These are phyloP conservation scores for Hemicentrotus pulcherrimus DNA, from an alignment of 35 echinoderm and acorn worm genomes.

Conservation along the genomic window DNA sequence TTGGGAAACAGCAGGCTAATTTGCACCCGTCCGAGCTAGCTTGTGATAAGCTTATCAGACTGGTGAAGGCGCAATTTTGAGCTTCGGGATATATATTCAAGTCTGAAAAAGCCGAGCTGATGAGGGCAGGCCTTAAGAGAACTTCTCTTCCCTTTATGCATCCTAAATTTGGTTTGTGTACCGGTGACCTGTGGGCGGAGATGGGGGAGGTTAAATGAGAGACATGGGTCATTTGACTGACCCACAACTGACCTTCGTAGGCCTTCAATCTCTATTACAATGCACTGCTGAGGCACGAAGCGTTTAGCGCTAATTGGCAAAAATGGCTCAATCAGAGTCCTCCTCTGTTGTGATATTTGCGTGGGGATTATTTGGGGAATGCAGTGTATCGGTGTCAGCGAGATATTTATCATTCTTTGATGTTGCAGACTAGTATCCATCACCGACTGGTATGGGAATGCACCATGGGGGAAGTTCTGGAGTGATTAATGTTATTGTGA, in stretches of 20 bases:
- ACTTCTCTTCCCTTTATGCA: background rate
- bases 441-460: background rate
- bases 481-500: background rate
- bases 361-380: background rate
- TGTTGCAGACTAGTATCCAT: background rate
- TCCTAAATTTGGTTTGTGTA: background rate
- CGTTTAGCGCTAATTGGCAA: constrained; percentile 18
- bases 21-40: no score
- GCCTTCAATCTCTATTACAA: background rate
- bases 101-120: no score
- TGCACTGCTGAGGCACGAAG: background rate
- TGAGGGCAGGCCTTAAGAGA: background rate
- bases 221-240: constrained; percentile 21
- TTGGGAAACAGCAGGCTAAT: no score
- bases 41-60: no score
- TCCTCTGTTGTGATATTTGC: constrained; percentile 22
- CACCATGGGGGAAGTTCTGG: background rate
- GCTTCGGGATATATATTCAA: no score
- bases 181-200: background rate
- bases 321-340: background rate
- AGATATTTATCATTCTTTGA: constrained; percentile 4
- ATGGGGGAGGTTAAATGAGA: background rate
- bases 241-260: constrained; percentile 4
- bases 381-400: background rate
- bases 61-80: no score